phyloP scores from a whole-genome alignment of 2,888 invertebrate species.

The Machimus rusticus region DNA sequence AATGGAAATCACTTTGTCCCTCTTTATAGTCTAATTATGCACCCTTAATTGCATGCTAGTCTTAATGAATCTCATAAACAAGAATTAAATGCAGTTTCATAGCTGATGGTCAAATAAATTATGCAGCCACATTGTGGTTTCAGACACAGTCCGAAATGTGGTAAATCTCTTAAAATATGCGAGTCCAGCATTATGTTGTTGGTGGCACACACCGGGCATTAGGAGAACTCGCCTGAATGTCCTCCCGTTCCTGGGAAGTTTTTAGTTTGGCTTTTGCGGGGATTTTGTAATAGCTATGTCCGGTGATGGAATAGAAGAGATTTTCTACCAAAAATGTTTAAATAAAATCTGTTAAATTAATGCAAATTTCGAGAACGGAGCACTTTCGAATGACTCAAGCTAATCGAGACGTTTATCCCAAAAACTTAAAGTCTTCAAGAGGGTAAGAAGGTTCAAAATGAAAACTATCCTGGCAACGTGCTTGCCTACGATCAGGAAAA shows the following conservation, averaged over 20 bases:
- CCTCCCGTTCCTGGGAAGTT: background rate
- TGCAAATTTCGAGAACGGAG: background rate
- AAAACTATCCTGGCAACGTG: background rate
- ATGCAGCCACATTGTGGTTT: conserved; percentile 47
- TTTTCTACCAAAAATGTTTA: background rate
- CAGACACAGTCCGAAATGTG: conserved; percentile 45
- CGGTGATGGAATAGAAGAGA: background rate
- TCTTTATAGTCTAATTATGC: conserved; percentile 46
- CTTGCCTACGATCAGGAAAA: background rate
- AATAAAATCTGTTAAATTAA: background rate
- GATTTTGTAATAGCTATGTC: background rate
- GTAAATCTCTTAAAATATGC: conserved; percentile 47
- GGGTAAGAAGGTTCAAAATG: no score
- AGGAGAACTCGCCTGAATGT: background rate
- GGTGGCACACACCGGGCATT: background rate
- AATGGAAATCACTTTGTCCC: conserved; percentile 44
- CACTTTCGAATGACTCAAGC: background rate
- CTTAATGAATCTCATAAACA: conserved; percentile 48
- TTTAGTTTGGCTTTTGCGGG: background rate
- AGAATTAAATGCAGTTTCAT: conserved; percentile 50
- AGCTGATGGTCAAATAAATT: conserved; percentile 49
- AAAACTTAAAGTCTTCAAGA: background rate
- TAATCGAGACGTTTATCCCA: background rate
- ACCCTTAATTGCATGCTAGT: conserved; percentile 45
- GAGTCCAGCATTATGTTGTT: conserved; percentile 36